Conservation (phyloP, 2,113 vertebrate species). For the Leiothrix lutea region DNA sequence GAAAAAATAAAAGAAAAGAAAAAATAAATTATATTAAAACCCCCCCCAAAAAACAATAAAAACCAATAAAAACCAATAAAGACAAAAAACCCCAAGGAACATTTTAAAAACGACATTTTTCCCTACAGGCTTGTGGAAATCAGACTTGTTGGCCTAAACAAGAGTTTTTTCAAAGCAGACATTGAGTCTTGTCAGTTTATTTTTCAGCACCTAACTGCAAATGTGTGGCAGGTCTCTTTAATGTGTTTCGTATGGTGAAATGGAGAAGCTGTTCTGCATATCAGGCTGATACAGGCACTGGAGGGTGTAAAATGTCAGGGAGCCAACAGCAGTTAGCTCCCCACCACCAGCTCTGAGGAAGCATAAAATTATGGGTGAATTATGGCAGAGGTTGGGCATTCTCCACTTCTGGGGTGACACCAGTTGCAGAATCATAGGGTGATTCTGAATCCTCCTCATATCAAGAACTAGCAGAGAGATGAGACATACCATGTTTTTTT, state of each 20-base stretch:
- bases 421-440: background rate
- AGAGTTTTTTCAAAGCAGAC: background rate
- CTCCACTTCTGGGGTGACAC: background rate
- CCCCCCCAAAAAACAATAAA: too few species aligned
- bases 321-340: background rate
- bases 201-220: background rate
- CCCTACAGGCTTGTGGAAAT: background rate
- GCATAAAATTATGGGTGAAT: background rate
- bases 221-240: background rate
- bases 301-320: background rate
- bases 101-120: background rate
- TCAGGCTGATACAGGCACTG: background rate
- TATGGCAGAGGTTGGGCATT: background rate
- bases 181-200: background rate
- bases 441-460: background rate
- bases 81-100: background rate
- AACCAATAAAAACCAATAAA: too few species aligned
- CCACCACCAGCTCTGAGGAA: background rate
- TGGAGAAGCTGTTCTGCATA: background rate
- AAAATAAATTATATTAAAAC: background rate
- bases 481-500: rapidly evolving
- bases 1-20: background rate
- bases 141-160: background rate
- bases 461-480: background rate
- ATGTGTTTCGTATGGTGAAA: background rate